Percentiles rank a stretch among this genome's conserved stretches.
Evolutionary conservation across 2,888 invertebrate genomes (phyloP).

Genomic region (Hylaea fasciaria): DNA sequence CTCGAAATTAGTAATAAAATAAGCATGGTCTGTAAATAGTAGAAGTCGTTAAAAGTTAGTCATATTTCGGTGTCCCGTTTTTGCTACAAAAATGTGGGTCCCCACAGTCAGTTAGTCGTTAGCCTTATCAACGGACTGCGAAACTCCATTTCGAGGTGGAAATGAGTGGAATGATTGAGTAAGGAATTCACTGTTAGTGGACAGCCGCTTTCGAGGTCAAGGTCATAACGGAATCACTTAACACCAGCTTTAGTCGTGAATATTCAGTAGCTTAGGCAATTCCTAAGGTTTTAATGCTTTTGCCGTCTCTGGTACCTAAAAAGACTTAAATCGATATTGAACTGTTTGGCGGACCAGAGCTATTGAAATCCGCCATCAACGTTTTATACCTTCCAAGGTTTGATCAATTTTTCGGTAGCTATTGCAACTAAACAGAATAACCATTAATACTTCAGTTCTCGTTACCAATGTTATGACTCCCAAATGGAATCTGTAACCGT

Average conservation of each 20-base stretch:
- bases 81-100: not conserved
- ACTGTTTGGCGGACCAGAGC: too few relatives aligned
- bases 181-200: slow-evolving; percentile 27
- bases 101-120: slow-evolving; percentile 15
- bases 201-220: slow-evolving; percentile 32
- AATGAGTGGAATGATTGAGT: slow-evolving; percentile 34
- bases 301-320: not conserved
- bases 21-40: too few relatives aligned
- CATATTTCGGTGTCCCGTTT: not conserved
- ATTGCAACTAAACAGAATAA: too few relatives aligned
- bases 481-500: slow-evolving; percentile 13
- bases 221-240: slow-evolving; percentile 26
- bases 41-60: not conserved
- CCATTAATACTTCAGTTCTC: too few relatives aligned
- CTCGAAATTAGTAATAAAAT: too few relatives aligned
- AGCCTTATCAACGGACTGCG: slow-evolving; percentile 28
- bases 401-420: too few relatives aligned
- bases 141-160: slow-evolving; percentile 30
- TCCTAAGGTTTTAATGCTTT: not conserved
- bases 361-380: too few relatives aligned
- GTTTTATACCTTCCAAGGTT: too few relatives aligned
- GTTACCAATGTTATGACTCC: not conserved
- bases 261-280: slow-evolving; percentile 16
- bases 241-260: slow-evolving; percentile 9
- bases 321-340: too few relatives aligned